Base-by-base conservation (phyloP, 2,888 invertebrate species). In the Napeogenes sylphis region DNA sequence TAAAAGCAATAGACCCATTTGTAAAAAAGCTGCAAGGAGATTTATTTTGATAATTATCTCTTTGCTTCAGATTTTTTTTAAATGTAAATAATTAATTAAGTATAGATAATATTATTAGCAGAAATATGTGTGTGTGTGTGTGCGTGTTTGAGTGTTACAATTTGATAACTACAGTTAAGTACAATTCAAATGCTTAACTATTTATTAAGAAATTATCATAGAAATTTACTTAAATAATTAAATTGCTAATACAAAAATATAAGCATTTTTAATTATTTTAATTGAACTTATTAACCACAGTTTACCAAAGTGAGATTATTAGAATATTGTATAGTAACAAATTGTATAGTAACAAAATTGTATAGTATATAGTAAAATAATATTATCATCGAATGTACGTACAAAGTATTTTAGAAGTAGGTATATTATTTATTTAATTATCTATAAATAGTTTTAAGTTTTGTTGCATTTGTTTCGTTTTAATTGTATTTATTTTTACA, bases 231-330 rank as follows among this genome's bases (percentile, higher is more conserved):
- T 21, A 51, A 13, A 30, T 51, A 51, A 21, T 30, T 51, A 51
- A 51, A 51, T 51, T 51, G 14, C 21, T 51, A 51, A 14, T 51
- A 51, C 21, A 47, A 4, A 47, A n/a, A 46, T n/a, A 2, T 12
- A 35, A 30, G 51, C 10, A 51, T 12, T 51, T 57, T 56, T 63
- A 65, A 59, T 56, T 67, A 63, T 64, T 59, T 69, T 70, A 74
- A 73, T 66, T 71, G 74, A 85, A 83, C 84, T 79, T 81, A 85
- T 84, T 87, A 88, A 91, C 91, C 91, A 91, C 91, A 91, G 91
- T 91, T 90, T 91, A 91, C 91, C 91, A 91, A 91, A 91, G 91
- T 91, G 91, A 91, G 91, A 91, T 91, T 91, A 91, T 90, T 91
- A 90, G 87, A 75, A 21, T 21, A n/a, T n/a, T n/a, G n/a, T n/a